Conservation (phyloP, 35 echinoderm and acorn worm genomes). For the Ophiothrix spiculata region DNA sequence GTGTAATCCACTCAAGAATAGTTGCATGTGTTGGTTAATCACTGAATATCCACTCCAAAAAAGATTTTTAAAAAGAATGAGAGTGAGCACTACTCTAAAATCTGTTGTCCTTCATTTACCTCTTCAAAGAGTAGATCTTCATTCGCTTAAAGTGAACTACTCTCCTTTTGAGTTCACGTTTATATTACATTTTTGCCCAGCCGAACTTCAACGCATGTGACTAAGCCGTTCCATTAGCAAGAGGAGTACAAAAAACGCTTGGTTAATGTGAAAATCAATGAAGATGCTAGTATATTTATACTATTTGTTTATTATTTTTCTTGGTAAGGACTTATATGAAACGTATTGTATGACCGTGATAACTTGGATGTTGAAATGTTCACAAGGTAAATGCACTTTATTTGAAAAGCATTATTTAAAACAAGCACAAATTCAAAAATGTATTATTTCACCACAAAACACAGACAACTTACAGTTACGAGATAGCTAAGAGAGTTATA, state of each 20-base stretch:
- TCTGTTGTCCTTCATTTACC: too few relatives aligned
- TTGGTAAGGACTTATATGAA: too few relatives aligned
- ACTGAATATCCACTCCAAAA: neutral
- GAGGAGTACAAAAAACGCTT: too few relatives aligned
- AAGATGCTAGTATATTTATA: too few relatives aligned
- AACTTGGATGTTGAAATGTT: slow-evolving; percentile 38
- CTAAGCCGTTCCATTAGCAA: slow-evolving; percentile 50
- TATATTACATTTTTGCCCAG: neutral
- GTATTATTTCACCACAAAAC: slow-evolving; percentile 29
- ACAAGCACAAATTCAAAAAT: too few relatives aligned
- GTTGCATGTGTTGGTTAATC: too few relatives aligned
- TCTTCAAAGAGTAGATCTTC: neutral
- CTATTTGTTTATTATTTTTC: too few relatives aligned
- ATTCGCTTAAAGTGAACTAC: neutral
- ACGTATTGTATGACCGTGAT: slow-evolving; percentile 38
- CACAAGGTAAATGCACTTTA: too few relatives aligned
- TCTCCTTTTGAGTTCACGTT: neutral
- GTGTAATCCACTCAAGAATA: neutral
- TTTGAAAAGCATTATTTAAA: slow-evolving; percentile 37
- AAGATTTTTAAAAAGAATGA: neutral
- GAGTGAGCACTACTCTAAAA: neutral
- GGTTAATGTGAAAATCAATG: too few relatives aligned
- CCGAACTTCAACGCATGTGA: neutral
- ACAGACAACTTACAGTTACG: slow-evolving; percentile 72
- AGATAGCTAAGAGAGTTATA: too few relatives aligned